Conservation (phyloP, 1,140 invertebrate species). For the Drosophila albomicans region DNA sequence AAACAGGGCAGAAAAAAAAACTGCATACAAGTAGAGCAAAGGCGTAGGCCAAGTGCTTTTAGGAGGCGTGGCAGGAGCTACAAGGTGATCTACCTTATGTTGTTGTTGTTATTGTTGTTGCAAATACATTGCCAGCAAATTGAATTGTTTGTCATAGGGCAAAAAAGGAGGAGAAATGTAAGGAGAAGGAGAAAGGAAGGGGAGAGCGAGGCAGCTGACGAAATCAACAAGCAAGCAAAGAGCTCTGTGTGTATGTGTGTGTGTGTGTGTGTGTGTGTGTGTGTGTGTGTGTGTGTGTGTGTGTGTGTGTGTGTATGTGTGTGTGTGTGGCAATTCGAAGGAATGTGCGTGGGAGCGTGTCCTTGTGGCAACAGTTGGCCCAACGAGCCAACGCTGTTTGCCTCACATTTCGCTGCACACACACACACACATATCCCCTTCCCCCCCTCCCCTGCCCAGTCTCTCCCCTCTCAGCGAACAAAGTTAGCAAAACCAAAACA, state of each 20-base stretch:
- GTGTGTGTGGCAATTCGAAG: neutral
- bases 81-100: conserved; percentile 11
- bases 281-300: too few relatives aligned
- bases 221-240: conserved; percentile 29
- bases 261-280: too few relatives aligned
- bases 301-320: neutral
- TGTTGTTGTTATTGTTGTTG: conserved; percentile 27
- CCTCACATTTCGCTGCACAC: conserved; percentile 5
- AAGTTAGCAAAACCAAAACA: conserved; percentile 46
- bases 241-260: neutral
- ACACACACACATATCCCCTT: too few relatives aligned
- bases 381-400: conserved; percentile 28
- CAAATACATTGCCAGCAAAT: conserved; percentile 58
- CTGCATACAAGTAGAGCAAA: conserved; percentile 21
- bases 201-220: neutral
- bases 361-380: conserved; percentile 56
- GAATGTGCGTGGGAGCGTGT: conserved; percentile 42
- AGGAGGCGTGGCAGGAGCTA: conserved; percentile 12
- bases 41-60: neutral
- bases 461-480: neutral
- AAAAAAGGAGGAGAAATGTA: neutral
- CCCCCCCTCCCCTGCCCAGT: neutral
- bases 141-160: conserved; percentile 69
- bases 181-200: neutral
- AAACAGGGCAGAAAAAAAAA: neutral